Percentiles rank a stretch among this genome's conserved stretches.
These are phyloP conservation scores for Idaea dimidiata DNA, from an alignment of 2,888 invertebrate species.

Conservation along the genomic window DNA sequence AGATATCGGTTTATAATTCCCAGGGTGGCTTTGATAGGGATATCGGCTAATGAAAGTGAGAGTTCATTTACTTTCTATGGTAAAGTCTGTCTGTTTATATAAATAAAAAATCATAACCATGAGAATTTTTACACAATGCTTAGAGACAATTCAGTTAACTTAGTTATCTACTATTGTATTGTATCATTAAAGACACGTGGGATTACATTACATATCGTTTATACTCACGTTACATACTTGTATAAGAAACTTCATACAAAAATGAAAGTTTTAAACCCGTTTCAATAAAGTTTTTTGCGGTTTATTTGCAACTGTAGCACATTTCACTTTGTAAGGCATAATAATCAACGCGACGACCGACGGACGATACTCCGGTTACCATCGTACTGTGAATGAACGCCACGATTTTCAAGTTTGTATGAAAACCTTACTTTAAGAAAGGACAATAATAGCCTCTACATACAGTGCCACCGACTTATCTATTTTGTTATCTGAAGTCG, in stretches of 20 bases:
- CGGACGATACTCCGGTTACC: neutral
- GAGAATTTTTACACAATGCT: conserved; percentile 11
- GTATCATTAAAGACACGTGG: neutral
- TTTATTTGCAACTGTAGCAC: neutral
- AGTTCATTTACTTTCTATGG: neutral
- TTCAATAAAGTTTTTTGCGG: conserved; percentile 2
- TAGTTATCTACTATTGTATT: neutral
- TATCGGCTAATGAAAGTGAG: neutral
- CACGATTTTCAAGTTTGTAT: neutral
- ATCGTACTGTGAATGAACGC: neutral
- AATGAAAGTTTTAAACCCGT: conserved; percentile 4
- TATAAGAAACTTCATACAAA: conserved; percentile 2
- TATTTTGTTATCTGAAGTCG: too few relatives aligned
- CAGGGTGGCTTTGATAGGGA: neutral
- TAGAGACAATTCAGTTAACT: neutral
- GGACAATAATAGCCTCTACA: too few relatives aligned
- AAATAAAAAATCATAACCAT: conserved; percentile 8
- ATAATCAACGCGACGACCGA: neutral
- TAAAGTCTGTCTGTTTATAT: neutral
- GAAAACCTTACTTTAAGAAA: too few relatives aligned
- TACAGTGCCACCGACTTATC: too few relatives aligned
- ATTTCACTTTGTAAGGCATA: neutral
- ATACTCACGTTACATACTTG: conserved; percentile 1
- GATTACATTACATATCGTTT: conserved; percentile 5
- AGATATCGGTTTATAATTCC: neutral